Base-by-base conservation (phyloP, 2,797 vertebrate species). In the Gymnothorax reevesii region DNA sequence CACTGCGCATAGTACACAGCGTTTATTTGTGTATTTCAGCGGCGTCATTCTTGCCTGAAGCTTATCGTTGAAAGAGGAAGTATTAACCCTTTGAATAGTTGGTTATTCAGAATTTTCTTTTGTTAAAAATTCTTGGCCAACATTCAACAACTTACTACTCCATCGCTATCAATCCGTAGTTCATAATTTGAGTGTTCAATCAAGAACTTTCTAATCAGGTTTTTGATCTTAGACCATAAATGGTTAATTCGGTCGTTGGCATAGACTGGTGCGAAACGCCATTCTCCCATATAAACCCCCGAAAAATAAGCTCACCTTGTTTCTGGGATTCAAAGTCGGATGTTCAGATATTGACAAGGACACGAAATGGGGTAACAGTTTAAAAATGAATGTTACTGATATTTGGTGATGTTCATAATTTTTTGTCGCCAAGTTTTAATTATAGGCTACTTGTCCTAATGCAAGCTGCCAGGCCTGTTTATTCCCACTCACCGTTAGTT, bases 41-140 rank as follows among this genome's bases (percentile, higher is more conserved):
- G 49, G 77, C 52, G 33, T 42, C 33, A 52, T 52, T 55, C 6
- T 80, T 54, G 27, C 49, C 49, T 42, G 17, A 6, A 49, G 49
- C 17, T 77, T 77, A 52, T 49, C 17, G 73, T 42, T 42, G 25
- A 54, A 80, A 55, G 77, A 80, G 77, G 77, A 80, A 80, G 77
- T 55, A 80, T 42, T 42, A 42, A 42, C 33, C 33, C 33, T 42
- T 42, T 42, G 33, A 42, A 42, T 42, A 42, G 33, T 42, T 42
- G 33, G 33, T 42, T 42, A 42, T 42, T 42, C 33, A 1, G 33
- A 42, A 42, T 42, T 42, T 42, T 42, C 33, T 42, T 42, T 42
- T 42, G 1, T 42, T 42, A 42, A 42, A 42, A 42, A 42, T 42
- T 42, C 33, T 42, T 1, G 1, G 33, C 1, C 33, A 42, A 42